Conservation (phyloP, 1,140 invertebrate species). For the Cydia fagiglandana region DNA sequence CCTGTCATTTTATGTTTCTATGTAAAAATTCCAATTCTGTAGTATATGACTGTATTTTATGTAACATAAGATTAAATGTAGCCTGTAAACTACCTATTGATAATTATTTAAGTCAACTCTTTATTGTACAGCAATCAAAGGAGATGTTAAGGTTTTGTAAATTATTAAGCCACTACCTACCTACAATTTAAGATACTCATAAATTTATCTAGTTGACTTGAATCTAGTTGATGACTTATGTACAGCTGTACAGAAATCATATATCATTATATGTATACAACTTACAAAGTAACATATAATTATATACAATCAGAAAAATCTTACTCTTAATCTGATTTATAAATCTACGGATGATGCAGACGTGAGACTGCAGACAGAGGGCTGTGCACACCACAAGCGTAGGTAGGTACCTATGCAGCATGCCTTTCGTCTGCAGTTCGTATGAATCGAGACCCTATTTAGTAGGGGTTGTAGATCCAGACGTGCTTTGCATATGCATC, state of each 20-base stretch:
- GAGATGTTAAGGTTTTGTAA: conserved; percentile 65
- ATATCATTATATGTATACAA: conserved; percentile 78
- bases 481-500: too few species aligned
- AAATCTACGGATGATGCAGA: too few species aligned
- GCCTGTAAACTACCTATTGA: conserved; percentile 34
- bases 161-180: conserved; percentile 70
- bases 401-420: too few species aligned
- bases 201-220: conserved; percentile 73
- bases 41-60: conserved; percentile 68
- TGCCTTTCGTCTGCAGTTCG: too few species aligned
- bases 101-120: conserved; percentile 58
- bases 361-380: too few species aligned
- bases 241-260: conserved; percentile 78
- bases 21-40: conserved; percentile 62
- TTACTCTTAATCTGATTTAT: too few species aligned
- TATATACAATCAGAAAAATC: too few species aligned
- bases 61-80: conserved; percentile 60
- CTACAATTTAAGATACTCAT: conserved; percentile 70
- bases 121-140: conserved; percentile 70
- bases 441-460: too few species aligned
- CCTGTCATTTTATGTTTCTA: conserved; percentile 45
- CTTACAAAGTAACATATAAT: too few species aligned
- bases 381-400: too few species aligned
- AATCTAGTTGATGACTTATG: conserved; percentile 72
- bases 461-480: too few species aligned